phyloP scores from a whole-genome alignment of 2,797 vertebrate genomes.

The Spondyliosoma cantharus region DNA sequence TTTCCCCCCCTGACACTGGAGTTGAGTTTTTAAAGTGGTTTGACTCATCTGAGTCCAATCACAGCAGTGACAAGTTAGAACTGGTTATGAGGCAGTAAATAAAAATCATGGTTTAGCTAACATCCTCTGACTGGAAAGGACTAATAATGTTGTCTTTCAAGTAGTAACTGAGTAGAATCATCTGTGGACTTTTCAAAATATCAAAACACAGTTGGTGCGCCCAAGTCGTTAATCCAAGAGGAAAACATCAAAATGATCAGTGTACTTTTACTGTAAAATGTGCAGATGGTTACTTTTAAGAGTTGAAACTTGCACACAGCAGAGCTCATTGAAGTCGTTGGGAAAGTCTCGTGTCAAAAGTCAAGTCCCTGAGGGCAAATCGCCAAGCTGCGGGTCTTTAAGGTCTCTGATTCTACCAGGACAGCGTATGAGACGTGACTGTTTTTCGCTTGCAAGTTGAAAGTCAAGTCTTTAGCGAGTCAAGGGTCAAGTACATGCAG shows the following conservation, averaged over 20 bases:
- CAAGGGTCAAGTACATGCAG: not conserved
- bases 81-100: conserved; percentile 1
- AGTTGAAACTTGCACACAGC: conserved; percentile 16
- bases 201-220: not conserved
- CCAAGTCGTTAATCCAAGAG: not conserved
- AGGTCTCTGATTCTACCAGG: not conserved
- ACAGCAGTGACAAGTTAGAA: not conserved
- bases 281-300: not conserved
- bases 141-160: conserved; percentile 9
- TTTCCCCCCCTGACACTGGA: conserved; percentile 9
- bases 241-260: not conserved
- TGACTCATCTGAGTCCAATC: conserved; percentile 30
- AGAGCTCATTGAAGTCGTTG: conserved; percentile 16
- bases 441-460: not conserved
- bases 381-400: not conserved
- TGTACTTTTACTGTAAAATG: not conserved
- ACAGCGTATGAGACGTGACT: not conserved
- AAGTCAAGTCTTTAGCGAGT: conserved; percentile 17
- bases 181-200: not conserved
- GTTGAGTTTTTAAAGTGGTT: conserved; percentile 27
- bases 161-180: not conserved
- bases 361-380: not conserved
- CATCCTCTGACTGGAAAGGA: conserved; percentile 1
- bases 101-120: not conserved
- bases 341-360: not conserved